These are phyloP conservation scores for Phoxinus phoxinus DNA, from an alignment of 2,113 vertebrate species.

Conservation along the genomic window DNA sequence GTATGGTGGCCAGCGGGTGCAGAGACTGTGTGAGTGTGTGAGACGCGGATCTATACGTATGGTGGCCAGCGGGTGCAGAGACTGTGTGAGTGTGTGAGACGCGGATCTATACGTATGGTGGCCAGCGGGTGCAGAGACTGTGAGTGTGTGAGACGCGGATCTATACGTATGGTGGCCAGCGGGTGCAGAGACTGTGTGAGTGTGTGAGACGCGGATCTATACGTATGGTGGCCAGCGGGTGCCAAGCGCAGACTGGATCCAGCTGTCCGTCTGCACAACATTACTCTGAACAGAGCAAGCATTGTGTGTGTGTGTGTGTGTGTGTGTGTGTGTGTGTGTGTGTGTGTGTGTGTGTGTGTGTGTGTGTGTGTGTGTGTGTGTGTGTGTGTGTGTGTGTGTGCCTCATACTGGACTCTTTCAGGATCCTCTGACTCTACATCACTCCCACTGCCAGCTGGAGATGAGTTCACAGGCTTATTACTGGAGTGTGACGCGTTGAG, in stretches of 20 bases:
- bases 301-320: too few relatives aligned
- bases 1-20: too few relatives aligned
- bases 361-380: too few relatives aligned
- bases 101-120: too few relatives aligned
- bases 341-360: too few relatives aligned
- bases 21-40: constrained; percentile 66
- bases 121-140: too few relatives aligned
- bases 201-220: constrained; percentile 40
- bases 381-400: too few relatives aligned
- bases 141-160: constrained; percentile 57
- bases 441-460: neutral
- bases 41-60: too few relatives aligned
- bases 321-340: too few relatives aligned
- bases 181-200: constrained; percentile 68
- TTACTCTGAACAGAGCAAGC: constrained; percentile 73
- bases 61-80: too few relatives aligned
- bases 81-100: constrained; percentile 65
- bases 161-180: too few relatives aligned
- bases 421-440: neutral
- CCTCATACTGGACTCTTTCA: constrained; percentile 43
- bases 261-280: constrained; percentile 76
- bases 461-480: neutral
- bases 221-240: neutral
- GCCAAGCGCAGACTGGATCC: constrained; percentile 14
- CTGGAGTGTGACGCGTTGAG: neutral